Conservation (phyloP, 1,140 invertebrate species). For the Pseudomyrmex pallidus region DNA sequence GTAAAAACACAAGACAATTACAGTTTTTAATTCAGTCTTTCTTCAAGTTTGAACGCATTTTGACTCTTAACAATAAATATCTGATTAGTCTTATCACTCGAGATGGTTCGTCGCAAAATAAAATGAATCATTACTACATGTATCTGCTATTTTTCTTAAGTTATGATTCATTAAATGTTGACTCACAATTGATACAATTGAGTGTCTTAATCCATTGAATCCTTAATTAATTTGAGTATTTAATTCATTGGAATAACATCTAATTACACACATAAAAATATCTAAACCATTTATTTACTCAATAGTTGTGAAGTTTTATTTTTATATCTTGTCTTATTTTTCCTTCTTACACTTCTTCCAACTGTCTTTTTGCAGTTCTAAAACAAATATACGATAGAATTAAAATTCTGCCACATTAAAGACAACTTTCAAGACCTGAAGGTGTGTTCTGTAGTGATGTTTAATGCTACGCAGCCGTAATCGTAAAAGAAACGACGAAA, state of each 20-base stretch:
- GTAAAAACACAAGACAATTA: background rate
- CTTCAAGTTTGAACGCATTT: too few relatives aligned
- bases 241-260: background rate
- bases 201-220: too few relatives aligned
- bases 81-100: background rate
- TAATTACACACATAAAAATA: too few relatives aligned
- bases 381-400: background rate
- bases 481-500: background rate
- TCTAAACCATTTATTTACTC: too few relatives aligned
- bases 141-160: too few relatives aligned
- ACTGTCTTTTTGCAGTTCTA: background rate
- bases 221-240: background rate
- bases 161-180: too few relatives aligned
- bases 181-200: too few relatives aligned
- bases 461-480: background rate
- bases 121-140: too few relatives aligned
- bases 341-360: background rate
- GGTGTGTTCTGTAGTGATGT: too few relatives aligned
- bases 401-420: background rate
- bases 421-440: slow-evolving; percentile 1
- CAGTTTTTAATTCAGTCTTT: background rate
- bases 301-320: too few relatives aligned
- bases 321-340: background rate
- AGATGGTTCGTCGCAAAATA: background rate
- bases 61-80: too few relatives aligned